These are phyloP conservation scores for Acropora tenuis DNA, from an alignment of 64 coral and sea anemone genomes.

Conservation along the genomic window DNA sequence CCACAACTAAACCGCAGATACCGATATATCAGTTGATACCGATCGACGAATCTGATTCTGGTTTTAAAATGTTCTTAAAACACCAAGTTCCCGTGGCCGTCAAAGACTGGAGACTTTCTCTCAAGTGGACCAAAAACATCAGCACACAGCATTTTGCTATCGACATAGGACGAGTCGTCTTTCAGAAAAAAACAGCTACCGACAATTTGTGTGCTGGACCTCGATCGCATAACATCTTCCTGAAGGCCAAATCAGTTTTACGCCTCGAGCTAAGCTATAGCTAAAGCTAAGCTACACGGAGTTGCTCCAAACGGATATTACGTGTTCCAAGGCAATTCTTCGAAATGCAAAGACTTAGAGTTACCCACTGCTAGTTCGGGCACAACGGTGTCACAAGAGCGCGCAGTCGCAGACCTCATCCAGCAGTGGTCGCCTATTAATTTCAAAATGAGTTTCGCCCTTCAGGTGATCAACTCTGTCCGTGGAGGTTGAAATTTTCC, in stretches of 20 bases:
- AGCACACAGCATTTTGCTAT: not conserved
- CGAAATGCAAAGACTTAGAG: slow-evolving; percentile 5
- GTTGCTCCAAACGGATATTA: not conserved
- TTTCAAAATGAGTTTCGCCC: slow-evolving; percentile 18
- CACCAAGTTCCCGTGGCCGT: not conserved
- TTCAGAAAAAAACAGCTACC: not conserved
- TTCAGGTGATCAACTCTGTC: slow-evolving; percentile 30
- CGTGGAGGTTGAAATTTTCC: slow-evolving; percentile 20
- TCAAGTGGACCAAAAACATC: slow-evolving; percentile 34
- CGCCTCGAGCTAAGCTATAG: not conserved
- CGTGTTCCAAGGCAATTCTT: not conserved
- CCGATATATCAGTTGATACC: slow-evolving; percentile 1
- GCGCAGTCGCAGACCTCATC: not conserved
- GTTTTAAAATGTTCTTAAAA: slow-evolving; percentile 27
- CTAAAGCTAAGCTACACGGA: not conserved
- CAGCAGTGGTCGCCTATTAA: slow-evolving; percentile 5
- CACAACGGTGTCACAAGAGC: not conserved
- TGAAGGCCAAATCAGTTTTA: not conserved
- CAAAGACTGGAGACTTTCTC: slow-evolving; percentile 4
- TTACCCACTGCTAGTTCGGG: not conserved
- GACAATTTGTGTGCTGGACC: slow-evolving; percentile 5
- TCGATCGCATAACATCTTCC: not conserved
- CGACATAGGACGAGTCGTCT: not conserved
- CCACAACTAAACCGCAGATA: not conserved
- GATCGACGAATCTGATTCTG: slow-evolving; percentile 6